Base-by-base conservation (phyloP, 2,113 vertebrate genomes). In the Cranoglanis bouderius region DNA sequence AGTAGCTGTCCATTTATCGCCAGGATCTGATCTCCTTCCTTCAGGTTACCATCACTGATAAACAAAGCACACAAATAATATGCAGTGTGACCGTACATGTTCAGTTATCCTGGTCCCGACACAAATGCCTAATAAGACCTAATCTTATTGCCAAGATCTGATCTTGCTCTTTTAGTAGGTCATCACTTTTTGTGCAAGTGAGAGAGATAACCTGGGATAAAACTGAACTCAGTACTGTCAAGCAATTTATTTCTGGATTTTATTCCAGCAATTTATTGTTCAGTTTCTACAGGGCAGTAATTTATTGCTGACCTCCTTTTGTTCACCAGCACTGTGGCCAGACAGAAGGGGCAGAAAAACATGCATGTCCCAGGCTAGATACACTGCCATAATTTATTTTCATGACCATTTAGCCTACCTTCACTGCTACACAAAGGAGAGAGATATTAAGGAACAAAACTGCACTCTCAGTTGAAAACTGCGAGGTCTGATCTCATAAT, bases 11-110 rank as follows among this genome's bases (percentile, higher is more conserved):
- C 94, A 0, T 97, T 97, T 92, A 97, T 97, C 88, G 96, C 96
- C 88, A 97, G 94, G 89, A 97, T 97, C 91, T 97, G 97, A 93
- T 98, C 97, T n/a, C 94, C 96, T 92, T 97, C 96, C 88, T 96
- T 96, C 89, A 97, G 93, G 78, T 95, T 95, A 93, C 97, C 97
- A 94, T 97, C 96, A 90, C 96, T 97, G 91, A 87, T 24, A 63
- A 63, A 67, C 12, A 85, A 57, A 96, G 86, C 97, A 77, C 53
- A 51, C 21, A 61, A 26, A 43, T 16, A 43, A 61, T 61, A 83
- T 83, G 19, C 24, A 83, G 2, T 14, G 24, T 43, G 10, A 16
- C 5, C 6, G 51, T 35, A 81, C n/a, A 35, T 21, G 13, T 9
- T 55, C 3, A 21, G 18, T 51, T 43, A 35, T 87, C 53, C 92